Conservation (phyloP, 2,888 invertebrate genomes). For the Neoaliturus tenellus region DNA sequence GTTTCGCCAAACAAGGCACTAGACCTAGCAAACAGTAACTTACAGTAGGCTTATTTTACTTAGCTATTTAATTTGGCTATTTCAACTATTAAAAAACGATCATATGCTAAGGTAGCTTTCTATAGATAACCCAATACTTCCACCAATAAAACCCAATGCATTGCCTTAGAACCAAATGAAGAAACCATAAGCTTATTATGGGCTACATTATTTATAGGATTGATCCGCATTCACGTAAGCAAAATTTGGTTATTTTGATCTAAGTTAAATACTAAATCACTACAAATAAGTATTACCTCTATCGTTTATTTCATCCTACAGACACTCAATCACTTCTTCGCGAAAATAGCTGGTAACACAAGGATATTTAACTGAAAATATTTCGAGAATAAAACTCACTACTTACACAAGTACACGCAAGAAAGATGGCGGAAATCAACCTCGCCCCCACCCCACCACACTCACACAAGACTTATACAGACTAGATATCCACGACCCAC, state of each 20-base stretch:
- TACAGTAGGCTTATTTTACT: too few relatives aligned
- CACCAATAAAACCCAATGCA: neutral
- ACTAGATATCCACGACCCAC: too few relatives aligned
- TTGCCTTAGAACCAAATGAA: neutral
- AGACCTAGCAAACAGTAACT: too few relatives aligned
- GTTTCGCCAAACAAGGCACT: too few relatives aligned
- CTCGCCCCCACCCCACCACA: neutral
- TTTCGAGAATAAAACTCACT: neutral
- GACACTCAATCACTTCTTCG: neutral
- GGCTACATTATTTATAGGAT: neutral
- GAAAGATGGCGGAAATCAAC: slow-evolving; percentile 2
- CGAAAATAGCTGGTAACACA: neutral
- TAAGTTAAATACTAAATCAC: neutral
- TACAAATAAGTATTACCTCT: neutral
- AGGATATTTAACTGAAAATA: neutral
- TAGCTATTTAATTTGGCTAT: too few relatives aligned
- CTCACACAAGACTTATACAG: too few relatives aligned
- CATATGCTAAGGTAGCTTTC: too few relatives aligned
- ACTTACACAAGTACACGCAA: neutral
- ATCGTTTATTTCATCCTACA: slow-evolving; percentile 17
- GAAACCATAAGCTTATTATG: neutral
- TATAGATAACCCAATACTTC: too few relatives aligned
- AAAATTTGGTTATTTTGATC: neutral
- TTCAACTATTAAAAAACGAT: too few relatives aligned
- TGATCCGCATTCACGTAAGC: neutral